Base-by-base conservation (phyloP, 1,140 invertebrate species). In the Ceratitis capitata region DNA sequence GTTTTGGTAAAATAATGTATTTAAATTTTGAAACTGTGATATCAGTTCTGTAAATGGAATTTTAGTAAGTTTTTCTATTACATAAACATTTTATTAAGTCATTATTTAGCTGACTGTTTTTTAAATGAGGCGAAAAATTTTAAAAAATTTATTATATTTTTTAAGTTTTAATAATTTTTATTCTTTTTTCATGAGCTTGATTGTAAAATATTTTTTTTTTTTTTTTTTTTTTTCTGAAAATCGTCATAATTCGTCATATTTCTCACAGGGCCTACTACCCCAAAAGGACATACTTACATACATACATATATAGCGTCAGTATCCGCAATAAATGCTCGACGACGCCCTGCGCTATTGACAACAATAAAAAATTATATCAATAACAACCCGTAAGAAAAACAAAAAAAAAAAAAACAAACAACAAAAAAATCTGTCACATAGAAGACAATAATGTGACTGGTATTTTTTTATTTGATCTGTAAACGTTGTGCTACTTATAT, bases 401-500 rank as follows among this genome's bases (percentile, higher is more conserved):
- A n/a, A n/a, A n/a, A n/a, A 53, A 53, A 53, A 12, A 16, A 12
- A 69, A 39, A 32, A 29, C 19, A 69, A 69, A 35, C 61, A 32
- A 14, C 32, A 16, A 69, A 35, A 69, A n/a, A n/a, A n/a, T n/a
- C n/a, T n/a, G n/a, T n/a, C n/a, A n/a, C n/a, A n/a, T n/a, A n/a
- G n/a, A n/a, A 39, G 61, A 69, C 61, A 69, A 69, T 69, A 69
- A 39, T 69, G 61, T 69, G 61, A 19, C 29, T 69, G 35, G 14
- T 69, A 69, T 35, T 69, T 69, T n/a, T 69, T 69, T 69, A 29
- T 69, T 69, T 69, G 61, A 69, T 69, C 32, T 32, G 29, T 69
- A 69, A 69, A 69, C 61, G 29, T 69, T 35, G 61, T 14, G 12
- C 14, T 29, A 19, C 51, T 53, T 53, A 16, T 53, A 19, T 16